Percentiles rank a stretch among this genome's conserved stretches.
Evolutionary conservation across 2,888 invertebrate genomes (phyloP).

Genomic region (Salticus scenicus): DNA sequence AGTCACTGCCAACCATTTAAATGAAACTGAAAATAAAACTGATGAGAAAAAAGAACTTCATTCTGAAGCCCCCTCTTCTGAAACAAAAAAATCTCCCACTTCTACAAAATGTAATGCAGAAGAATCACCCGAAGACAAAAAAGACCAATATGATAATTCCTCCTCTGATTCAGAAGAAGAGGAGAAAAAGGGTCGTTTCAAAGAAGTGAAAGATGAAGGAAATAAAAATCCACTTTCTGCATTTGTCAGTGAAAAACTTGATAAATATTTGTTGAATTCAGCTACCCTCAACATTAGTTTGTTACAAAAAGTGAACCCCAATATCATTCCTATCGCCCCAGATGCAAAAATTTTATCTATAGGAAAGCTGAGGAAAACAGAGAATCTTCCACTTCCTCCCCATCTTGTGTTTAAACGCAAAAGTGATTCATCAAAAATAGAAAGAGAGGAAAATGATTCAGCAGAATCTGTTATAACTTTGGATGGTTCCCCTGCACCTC

Average conservation of each 20-base stretch:
- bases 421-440: background rate
- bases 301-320: slow-evolving; percentile 56
- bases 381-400: background rate
- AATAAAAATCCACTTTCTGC: slow-evolving; percentile 40
- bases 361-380: slow-evolving; percentile 46
- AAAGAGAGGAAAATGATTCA: background rate
- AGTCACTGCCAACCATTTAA: background rate
- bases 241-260: slow-evolving; percentile 61
- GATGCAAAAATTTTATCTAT: slow-evolving; percentile 46
- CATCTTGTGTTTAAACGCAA: background rate
- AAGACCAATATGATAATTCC: background rate
- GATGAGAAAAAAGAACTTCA: background rate
- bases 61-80: background rate
- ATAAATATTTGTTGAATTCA: slow-evolving; percentile 43
- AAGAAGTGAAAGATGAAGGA: background rate
- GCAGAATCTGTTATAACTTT: background rate
- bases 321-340: slow-evolving; percentile 43
- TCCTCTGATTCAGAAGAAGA: background rate
- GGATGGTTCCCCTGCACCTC: slow-evolving; percentile 5
- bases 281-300: slow-evolving; percentile 36
- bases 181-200: background rate
- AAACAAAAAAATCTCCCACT: background rate
- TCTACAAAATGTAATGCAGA: background rate
- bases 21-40: background rate
- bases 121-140: background rate